These are phyloP conservation scores for Thera obeliscata DNA, from an alignment of 2,888 invertebrate genomes.

Conservation along the genomic window DNA sequence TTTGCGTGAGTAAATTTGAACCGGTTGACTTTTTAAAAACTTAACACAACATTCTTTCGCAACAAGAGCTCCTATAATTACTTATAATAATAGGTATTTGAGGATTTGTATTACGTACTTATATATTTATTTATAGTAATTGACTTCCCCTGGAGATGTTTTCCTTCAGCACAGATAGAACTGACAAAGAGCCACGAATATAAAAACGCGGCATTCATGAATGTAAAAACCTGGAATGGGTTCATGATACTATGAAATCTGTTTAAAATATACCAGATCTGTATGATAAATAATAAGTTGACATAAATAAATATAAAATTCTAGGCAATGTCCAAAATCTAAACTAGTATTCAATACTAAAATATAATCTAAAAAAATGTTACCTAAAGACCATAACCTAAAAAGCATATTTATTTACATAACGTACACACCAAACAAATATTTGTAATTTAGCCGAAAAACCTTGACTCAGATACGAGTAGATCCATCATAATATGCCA, in stretches of 20 bases:
- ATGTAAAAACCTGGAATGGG: too few species aligned
- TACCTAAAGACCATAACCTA: not conserved
- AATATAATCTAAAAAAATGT: not conserved
- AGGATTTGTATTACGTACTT: slow-evolving; percentile 16
- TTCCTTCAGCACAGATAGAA: slow-evolving; percentile 59
- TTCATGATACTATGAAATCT: too few species aligned
- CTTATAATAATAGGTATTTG: not conserved
- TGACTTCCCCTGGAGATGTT: slow-evolving; percentile 57
- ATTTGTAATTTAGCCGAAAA: slow-evolving; percentile 2
- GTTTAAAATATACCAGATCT: too few species aligned
- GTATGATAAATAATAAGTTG: too few species aligned
- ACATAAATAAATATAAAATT: too few species aligned
- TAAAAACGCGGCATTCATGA: slow-evolving; percentile 42
- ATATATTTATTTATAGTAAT: slow-evolving; percentile 52
- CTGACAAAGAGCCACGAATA: slow-evolving; percentile 43
- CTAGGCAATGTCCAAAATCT: too few species aligned
- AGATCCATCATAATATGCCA: slow-evolving; percentile 31
- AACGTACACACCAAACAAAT: not conserved
- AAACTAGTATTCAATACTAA: too few species aligned
- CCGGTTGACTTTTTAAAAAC: too few species aligned
- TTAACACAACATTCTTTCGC: too few species aligned
- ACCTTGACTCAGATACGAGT: slow-evolving; percentile 39
- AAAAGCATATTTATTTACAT: not conserved
- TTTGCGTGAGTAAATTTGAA: too few species aligned
- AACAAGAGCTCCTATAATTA: too few species aligned